A percentile compares a stretch with the other conserved stretches of the same genome.
phyloP scores from a whole-genome alignment of 2,113 vertebrate species.

The Leptosomus discolor region DNA sequence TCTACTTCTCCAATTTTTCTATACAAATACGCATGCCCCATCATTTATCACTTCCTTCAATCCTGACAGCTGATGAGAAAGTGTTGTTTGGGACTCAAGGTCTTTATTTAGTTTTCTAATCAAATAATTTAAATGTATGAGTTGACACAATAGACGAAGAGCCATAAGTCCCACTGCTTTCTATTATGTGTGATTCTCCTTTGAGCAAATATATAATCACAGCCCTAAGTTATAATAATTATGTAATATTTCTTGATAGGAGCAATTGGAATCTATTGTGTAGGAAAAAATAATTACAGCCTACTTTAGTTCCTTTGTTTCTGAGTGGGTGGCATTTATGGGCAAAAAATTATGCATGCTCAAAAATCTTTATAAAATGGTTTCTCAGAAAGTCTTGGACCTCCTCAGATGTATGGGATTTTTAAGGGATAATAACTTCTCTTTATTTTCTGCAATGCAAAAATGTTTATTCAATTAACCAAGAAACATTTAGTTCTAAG shows the following conservation, averaged over 20 bases:
- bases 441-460: not conserved
- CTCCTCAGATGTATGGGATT: not conserved
- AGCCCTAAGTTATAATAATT: conserved; percentile 65
- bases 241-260: conserved; percentile 68
- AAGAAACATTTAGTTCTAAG: not conserved
- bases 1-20: not conserved
- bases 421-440: not conserved
- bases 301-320: conserved; percentile 51
- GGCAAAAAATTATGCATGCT: conserved; percentile 34
- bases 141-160: conserved; percentile 45
- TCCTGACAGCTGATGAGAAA: not conserved
- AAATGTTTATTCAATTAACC: not conserved
- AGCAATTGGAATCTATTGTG: conserved; percentile 61
- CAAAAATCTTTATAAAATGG: not conserved
- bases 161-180: not conserved
- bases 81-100: conserved; percentile 1
- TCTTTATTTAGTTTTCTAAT: conserved; percentile 51
- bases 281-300: conserved; percentile 58
- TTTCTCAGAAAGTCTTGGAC: not conserved
- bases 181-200: conserved; percentile 35
- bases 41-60: not conserved
- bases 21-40: not conserved
- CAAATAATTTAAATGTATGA: conserved; percentile 50
- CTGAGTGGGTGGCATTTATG: conserved; percentile 46
- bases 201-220: conserved; percentile 67